Percentiles rank a stretch among this genome's conserved stretches.
Conservation (phyloP, 35 echinoderm and acorn worm species). For the Stichopus chloronotus region DNA sequence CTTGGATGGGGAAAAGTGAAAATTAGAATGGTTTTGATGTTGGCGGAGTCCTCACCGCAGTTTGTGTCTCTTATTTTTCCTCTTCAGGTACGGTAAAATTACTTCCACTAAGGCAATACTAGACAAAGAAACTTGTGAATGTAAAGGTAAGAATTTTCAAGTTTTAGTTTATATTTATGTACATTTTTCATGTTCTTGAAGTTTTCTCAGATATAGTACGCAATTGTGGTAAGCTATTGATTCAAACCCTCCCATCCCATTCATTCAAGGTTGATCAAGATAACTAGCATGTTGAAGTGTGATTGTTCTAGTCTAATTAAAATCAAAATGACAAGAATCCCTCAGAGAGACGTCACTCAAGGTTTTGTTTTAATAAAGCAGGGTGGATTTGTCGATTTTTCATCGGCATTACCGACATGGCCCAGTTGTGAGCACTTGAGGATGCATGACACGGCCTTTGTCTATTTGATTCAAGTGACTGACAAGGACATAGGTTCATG, state of each 20-base stretch:
- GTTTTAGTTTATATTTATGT: not conserved
- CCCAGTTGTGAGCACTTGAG: no score
- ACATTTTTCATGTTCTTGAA: not conserved
- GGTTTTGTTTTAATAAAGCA: no score
- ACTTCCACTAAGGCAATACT: constrained; percentile 67
- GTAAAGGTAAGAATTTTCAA: constrained; percentile 51
- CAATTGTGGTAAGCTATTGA: no score
- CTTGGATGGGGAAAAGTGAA: not conserved
- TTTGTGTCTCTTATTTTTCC: constrained; percentile 6
- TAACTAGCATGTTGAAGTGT: not conserved
- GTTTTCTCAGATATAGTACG: no score
- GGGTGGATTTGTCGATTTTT: no score
- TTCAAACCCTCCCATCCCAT: not conserved
- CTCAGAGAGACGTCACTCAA: no score
- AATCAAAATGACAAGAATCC: no score
- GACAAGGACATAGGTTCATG: no score
- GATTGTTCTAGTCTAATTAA: not conserved
- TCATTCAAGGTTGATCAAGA: not conserved
- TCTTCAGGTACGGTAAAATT: constrained; percentile 61
- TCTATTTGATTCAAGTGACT: no score
- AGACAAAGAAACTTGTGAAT: constrained; percentile 62
- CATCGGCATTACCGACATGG: no score
- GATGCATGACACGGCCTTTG: no score
- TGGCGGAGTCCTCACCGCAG: not conserved
- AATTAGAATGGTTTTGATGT: not conserved